phyloP scores from a whole-genome alignment of 2,113 vertebrate species.

The Bos indicus region DNA sequence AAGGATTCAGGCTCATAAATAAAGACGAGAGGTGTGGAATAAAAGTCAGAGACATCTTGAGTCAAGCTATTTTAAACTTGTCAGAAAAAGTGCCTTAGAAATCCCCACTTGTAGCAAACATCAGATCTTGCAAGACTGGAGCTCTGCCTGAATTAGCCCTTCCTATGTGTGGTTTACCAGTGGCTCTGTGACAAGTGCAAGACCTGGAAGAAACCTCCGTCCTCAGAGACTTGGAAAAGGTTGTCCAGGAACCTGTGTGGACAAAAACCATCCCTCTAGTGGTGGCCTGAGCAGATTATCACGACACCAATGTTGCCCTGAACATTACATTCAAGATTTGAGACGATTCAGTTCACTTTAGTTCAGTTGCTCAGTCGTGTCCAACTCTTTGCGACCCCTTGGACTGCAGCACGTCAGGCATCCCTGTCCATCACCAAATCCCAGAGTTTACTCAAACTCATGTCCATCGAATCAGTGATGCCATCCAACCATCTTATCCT shows the following conservation, averaged over 20 bases:
- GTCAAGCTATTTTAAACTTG: not conserved
- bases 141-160: not conserved
- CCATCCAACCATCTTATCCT: not conserved
- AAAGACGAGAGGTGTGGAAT: not conserved
- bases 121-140: not conserved
- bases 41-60: not conserved
- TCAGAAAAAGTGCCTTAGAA: not conserved
- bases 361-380: not conserved
- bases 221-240: not conserved
- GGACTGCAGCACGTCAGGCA: rapidly evolving
- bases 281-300: not conserved
- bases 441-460: not conserved
- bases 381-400: rapidly evolving
- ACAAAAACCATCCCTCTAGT: not conserved
- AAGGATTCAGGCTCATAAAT: not conserved
- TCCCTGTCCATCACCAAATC: not conserved
- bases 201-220: not conserved
- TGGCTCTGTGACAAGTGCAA: not conserved
- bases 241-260: not conserved
- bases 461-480: not conserved
- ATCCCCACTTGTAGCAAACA: not conserved
- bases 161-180: rapidly evolving
- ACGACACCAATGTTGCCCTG: not conserved
- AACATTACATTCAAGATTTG: not conserved
- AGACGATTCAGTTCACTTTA: not conserved